Percentiles rank a stretch among this genome's conserved stretches.
These are phyloP conservation scores for Apogon hyalosoma DNA, from an alignment of 2,797 vertebrate species.

Conservation along the genomic window DNA sequence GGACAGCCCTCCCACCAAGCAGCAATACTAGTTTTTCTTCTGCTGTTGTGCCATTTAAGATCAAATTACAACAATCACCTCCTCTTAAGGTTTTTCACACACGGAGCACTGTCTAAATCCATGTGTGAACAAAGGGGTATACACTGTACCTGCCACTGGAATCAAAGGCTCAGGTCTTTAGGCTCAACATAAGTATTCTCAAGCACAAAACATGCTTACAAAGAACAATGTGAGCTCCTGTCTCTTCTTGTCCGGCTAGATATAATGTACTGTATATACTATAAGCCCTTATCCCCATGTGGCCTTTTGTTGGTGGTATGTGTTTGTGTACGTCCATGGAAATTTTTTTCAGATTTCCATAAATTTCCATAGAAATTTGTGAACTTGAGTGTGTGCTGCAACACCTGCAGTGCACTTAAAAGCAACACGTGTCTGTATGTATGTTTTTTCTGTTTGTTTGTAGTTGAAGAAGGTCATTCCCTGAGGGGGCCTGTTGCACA, in stretches of 20 bases:
- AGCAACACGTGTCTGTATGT: slow-evolving; percentile 48
- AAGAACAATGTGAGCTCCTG: slow-evolving; percentile 4
- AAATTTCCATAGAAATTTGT: slow-evolving; percentile 2
- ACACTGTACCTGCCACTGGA: slow-evolving; percentile 41
- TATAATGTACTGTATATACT: slow-evolving; percentile 18
- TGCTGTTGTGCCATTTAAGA: slow-evolving; percentile 51
- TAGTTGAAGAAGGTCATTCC: slow-evolving; percentile 66
- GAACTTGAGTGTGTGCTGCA: slow-evolving; percentile 32
- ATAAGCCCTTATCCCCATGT: neutral
- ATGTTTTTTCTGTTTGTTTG: slow-evolving; percentile 47
- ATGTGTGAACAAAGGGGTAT: slow-evolving; percentile 36
- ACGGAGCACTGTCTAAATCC: slow-evolving; percentile 35
- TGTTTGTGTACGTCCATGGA: slow-evolving; percentile 15
- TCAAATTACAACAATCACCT: slow-evolving; percentile 67
- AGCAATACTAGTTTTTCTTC: slow-evolving; percentile 37
- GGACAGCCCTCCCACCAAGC: slow-evolving; percentile 51
- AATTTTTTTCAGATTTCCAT: neutral
- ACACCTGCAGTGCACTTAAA: slow-evolving; percentile 70
- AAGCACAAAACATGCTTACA: slow-evolving; percentile 22
- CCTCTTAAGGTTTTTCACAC: slow-evolving; percentile 47
- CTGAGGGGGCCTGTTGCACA: slow-evolving; percentile 67
- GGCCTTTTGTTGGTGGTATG: slow-evolving; percentile 22
- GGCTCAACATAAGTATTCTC: slow-evolving; percentile 4
- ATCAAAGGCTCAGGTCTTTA: slow-evolving; percentile 18
- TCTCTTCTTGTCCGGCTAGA: slow-evolving; percentile 21